phyloP scores from a whole-genome alignment of 2,113 vertebrate species.

The Paramisgurnus dabryanus region DNA sequence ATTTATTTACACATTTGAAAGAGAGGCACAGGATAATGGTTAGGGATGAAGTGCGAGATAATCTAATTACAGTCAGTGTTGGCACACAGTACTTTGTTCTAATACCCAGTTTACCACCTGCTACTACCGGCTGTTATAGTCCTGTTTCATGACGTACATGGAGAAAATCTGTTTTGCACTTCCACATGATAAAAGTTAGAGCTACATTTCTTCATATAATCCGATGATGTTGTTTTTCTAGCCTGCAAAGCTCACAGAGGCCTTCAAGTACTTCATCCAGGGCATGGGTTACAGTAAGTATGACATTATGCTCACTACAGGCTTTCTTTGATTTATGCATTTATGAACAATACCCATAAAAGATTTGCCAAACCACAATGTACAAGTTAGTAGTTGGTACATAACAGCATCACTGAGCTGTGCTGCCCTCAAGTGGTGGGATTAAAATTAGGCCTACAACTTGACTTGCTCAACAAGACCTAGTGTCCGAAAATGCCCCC shows the following conservation, averaged over 20 bases:
- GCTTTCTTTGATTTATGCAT: background rate
- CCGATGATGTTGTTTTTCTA: slow-evolving; percentile 64
- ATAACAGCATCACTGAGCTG: background rate
- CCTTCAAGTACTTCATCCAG: slow-evolving; percentile 98
- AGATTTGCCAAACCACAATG: background rate
- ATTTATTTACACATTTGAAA: slow-evolving; percentile 2
- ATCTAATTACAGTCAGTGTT: slow-evolving; percentile 68
- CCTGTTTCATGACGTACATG: slow-evolving; percentile 45
- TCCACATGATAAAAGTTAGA: slow-evolving; percentile 12
- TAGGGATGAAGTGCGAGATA: slow-evolving; percentile 50
- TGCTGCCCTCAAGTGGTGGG: slow-evolving; percentile 62
- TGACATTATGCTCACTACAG: background rate
- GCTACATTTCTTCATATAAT: too few relatives aligned
- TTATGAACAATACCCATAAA: background rate
- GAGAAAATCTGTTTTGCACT: slow-evolving; percentile 42
- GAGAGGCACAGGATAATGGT: slow-evolving; percentile 53
- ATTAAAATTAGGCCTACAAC: background rate
- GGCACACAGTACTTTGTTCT: slow-evolving; percentile 9
- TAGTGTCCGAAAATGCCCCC: too few relatives aligned
- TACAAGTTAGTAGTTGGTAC: background rate
- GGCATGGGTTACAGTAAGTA: slow-evolving; percentile 99
- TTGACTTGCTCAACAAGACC: too few relatives aligned
- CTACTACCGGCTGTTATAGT: slow-evolving; percentile 51
- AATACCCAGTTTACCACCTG: slow-evolving; percentile 37
- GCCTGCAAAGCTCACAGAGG: slow-evolving; percentile 95